These are phyloP conservation scores for Trichonephila clavipes DNA, from an alignment of 1,140 invertebrate species.

Conservation along the genomic window DNA sequence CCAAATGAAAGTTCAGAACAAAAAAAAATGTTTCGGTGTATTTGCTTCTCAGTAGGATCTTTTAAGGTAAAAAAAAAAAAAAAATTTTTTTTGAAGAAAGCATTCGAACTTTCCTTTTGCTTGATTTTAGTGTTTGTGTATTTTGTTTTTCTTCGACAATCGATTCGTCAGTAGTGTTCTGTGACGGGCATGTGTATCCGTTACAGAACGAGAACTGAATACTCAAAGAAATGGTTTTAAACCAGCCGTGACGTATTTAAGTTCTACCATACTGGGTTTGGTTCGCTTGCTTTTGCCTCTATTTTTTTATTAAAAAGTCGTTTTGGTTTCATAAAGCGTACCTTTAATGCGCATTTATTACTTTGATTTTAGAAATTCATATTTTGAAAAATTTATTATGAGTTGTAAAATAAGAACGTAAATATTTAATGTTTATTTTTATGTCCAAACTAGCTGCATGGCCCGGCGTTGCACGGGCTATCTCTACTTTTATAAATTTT, in stretches of 20 bases:
- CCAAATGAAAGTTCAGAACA: neutral
- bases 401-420: too few relatives aligned
- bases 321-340: neutral
- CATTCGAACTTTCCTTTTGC: slow-evolving; percentile 7
- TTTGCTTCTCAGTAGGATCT: neutral
- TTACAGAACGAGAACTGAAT: neutral
- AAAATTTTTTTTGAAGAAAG: neutral
- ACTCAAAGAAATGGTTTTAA: neutral
- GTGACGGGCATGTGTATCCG: slow-evolving; percentile 25
- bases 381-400: too few relatives aligned
- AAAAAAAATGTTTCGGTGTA: neutral
- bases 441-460: too few relatives aligned
- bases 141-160: neutral
- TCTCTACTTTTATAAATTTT: too few relatives aligned
- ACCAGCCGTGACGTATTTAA: neutral
- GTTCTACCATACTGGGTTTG: neutral
- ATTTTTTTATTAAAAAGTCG: neutral
- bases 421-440: too few relatives aligned
- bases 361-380: too few relatives aligned
- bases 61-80: slow-evolving; percentile 7
- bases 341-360: neutral
- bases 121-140: neutral
- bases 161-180: neutral
- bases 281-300: neutral
- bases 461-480: too few relatives aligned